These are phyloP conservation scores for Sebastes diploproa DNA, from an alignment of 2,797 vertebrate species.

Conservation along the genomic window DNA sequence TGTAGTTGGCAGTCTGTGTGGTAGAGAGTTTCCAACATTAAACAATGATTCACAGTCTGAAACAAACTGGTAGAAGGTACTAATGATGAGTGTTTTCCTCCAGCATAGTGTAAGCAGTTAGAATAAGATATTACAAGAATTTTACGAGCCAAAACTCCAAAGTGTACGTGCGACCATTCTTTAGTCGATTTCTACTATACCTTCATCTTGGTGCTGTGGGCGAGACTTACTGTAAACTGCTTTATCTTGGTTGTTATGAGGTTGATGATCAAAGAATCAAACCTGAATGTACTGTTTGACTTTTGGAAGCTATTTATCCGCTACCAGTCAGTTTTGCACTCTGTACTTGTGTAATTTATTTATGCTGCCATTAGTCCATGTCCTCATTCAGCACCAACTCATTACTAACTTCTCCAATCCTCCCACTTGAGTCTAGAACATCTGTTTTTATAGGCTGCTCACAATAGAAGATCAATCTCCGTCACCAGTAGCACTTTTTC, in stretches of 20 bases:
- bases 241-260: not conserved
- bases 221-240: not conserved
- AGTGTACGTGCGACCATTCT: not conserved
- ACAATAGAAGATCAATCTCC: not conserved
- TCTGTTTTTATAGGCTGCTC: not conserved
- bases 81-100: not conserved
- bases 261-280: not conserved
- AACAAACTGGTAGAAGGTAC: not conserved
- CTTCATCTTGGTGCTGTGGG: not conserved
- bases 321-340: not conserved
- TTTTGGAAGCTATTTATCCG: not conserved
- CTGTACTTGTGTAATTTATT: not conserved
- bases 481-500: not conserved
- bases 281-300: not conserved
- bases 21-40: not conserved
- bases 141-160: not conserved
- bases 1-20: not conserved
- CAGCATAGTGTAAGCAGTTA: not conserved
- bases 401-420: not conserved
- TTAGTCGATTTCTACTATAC: not conserved
- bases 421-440: not conserved
- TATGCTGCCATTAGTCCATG: not conserved
- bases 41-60: not conserved
- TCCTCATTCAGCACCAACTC: not conserved
- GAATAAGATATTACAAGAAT: not conserved